Evolutionary conservation across 2,797 vertebrate species (phyloP).

Genomic region (Chelon labrosus): DNA sequence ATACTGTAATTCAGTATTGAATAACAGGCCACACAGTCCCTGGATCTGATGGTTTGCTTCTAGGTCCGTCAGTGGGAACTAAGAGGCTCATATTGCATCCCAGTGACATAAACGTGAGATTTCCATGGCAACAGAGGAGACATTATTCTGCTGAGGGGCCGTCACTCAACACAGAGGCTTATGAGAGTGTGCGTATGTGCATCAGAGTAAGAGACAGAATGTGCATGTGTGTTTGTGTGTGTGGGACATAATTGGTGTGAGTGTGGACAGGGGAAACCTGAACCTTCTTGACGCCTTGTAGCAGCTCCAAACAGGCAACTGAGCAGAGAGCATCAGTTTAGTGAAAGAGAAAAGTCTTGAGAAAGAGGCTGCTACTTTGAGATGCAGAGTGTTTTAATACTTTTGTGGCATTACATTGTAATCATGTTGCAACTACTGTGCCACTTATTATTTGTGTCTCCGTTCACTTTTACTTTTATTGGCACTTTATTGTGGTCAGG

Average conservation of each 20-base stretch:
- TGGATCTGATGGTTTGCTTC: not conserved
- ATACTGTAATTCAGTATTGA: not conserved
- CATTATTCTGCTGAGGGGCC: constrained; percentile 57
- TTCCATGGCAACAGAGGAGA: constrained; percentile 75
- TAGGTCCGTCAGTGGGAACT: constrained; percentile 42
- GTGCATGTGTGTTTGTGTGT: constrained; percentile 60
- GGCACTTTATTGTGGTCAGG: not conserved
- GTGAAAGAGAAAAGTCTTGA: constrained; percentile 8
- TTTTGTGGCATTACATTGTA: not conserved
- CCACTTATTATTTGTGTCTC: not conserved
- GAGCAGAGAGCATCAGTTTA: constrained; percentile 34
- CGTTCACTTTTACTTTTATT: not conserved
- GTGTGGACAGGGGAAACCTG: constrained; percentile 70
- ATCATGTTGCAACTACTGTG: not conserved
- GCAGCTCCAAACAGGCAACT: constrained; percentile 54
- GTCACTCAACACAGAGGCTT: constrained; percentile 75
- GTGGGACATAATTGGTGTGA: constrained; percentile 54
- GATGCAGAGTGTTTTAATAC: not conserved
- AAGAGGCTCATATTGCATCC: constrained; percentile 64
- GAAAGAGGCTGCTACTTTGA: not conserved
- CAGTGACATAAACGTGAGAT: constrained; percentile 59
- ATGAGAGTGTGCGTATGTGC: constrained; percentile 62
- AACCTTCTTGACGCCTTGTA: constrained; percentile 60
- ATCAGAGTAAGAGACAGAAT: constrained; percentile 22
- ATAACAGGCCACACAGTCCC: not conserved